Percentiles rank a stretch among this genome's conserved stretches.
These are phyloP conservation scores for Indicator indicator DNA, from an alignment of 2,113 vertebrate species.

Conservation along the genomic window DNA sequence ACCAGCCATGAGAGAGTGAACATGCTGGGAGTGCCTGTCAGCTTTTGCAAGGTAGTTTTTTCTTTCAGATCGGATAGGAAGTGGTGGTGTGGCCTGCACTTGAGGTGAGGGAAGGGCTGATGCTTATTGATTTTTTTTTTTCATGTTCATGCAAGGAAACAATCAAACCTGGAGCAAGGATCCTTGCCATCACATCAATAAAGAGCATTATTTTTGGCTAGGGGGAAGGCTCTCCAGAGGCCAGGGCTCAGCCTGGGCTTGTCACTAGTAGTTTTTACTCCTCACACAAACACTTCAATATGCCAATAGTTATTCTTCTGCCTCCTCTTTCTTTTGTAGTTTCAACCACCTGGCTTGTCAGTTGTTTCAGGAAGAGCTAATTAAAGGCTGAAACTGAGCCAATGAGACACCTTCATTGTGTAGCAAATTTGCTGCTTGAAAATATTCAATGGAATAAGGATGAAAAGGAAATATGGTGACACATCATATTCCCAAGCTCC, in stretches of 20 bases:
- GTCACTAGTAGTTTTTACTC: conserved; percentile 6
- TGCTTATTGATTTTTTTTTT: neutral
- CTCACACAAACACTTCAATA: neutral
- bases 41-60: neutral
- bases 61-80: neutral
- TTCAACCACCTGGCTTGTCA: conserved; percentile 12
- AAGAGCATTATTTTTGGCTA: neutral
- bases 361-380: conserved; percentile 45
- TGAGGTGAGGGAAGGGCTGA: neutral
- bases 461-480: neutral
- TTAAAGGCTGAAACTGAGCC: conserved; percentile 14
- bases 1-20: neutral
- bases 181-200: neutral
- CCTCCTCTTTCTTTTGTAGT: neutral
- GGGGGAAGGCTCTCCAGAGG: neutral
- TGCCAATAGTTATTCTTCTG: conserved; percentile 15
- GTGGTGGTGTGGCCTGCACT: neutral
- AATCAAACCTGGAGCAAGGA: neutral
- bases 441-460: neutral
- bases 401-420: neutral
- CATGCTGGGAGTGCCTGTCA: neutral
- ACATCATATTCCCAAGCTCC: neutral
- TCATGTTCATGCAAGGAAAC: neutral
- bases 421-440: neutral
- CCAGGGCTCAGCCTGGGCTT: conserved; percentile 4